Conservation (phyloP, 2,797 vertebrate species). For the Coregonus sp. region DNA sequence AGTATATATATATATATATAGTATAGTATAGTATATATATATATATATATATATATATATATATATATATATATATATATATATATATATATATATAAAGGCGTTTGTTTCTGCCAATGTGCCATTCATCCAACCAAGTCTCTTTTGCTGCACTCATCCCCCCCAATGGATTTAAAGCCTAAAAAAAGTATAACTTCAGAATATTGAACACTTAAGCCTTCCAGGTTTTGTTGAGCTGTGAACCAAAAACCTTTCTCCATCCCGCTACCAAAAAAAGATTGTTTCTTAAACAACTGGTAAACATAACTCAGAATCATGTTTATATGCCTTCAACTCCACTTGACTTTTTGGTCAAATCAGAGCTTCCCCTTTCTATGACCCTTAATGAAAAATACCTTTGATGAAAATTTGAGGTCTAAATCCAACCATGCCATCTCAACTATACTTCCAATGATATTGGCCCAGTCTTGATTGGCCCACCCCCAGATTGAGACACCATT, state of each 20-base stretch:
- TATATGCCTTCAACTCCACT: background rate
- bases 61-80: conserved; percentile 11
- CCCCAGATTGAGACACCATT: conserved; percentile 39
- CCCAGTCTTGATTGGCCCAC: conserved; percentile 25
- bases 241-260: background rate
- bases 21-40: background rate
- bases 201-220: conserved; percentile 25
- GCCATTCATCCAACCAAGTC: conserved; percentile 40
- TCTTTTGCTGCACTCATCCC: conserved; percentile 27
- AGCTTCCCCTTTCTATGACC: conserved; percentile 6
- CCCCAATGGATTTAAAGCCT: background rate
- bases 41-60: background rate
- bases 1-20: conserved; percentile 12
- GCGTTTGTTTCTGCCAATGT: conserved; percentile 37
- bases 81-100: conserved; percentile 2
- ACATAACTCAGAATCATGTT: background rate
- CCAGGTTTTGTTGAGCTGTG: background rate
- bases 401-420: conserved; percentile 37
- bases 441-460: conserved; percentile 9
- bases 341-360: conserved; percentile 26
- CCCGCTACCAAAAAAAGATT: too few relatives aligned
- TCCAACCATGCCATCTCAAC: conserved; percentile 28
- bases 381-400: conserved; percentile 17
- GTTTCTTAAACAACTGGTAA: background rate
- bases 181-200: background rate